Base-by-base conservation (phyloP, 2,888 invertebrate species). In the Drosophila affinis region DNA sequence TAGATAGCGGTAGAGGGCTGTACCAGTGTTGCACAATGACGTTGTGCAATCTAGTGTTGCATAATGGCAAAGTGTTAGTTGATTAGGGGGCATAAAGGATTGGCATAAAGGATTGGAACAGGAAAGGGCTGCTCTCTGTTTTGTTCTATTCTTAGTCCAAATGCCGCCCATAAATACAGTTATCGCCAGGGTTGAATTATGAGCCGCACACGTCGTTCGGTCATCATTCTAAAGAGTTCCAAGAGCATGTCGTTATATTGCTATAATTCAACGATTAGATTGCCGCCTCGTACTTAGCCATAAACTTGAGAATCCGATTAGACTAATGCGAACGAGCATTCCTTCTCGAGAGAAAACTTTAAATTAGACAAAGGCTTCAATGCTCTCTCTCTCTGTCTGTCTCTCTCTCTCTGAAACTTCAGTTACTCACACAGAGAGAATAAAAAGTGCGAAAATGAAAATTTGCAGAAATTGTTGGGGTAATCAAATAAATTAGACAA, bases 401-500 rank as follows among this genome's bases (percentile, higher is more conserved):
- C 24, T 27, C 2, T 29, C 9, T 44, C 52, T 49, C 52, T 48
- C 18, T 12, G 44, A 21, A 52, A 45, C 48, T 45, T 59, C 45
- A 39, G 39, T 39, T 39, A 5, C 14, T 39, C 44, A n/a, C n/a
- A 17, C n/a, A 17, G 3, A 17, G 3, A 55, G 32, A 65, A 55
- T n/a, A 39, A 34, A n/a, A 39, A 34, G 39, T 21, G 12, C 39
- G n/a, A 24, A 32, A 51, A 53, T 14, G 46, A 55, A 56, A 53
- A 53, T 21, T 14, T 32, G 18, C 51, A 49, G 75, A 73, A 81
- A 81, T 81, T 85, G 87, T 75, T 58, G 69, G 70, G 56, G 82
- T 76, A 89, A 88, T 86, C 82, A 85, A 85, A 82, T 87, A 87
- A 86, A 89, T 85, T 87, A 87, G 78, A 75, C 69, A 73, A 86